These are phyloP conservation scores for Microctenopoma stevenorrisi DNA, from an alignment of 2,797 vertebrate genomes.

Conservation along the genomic window DNA sequence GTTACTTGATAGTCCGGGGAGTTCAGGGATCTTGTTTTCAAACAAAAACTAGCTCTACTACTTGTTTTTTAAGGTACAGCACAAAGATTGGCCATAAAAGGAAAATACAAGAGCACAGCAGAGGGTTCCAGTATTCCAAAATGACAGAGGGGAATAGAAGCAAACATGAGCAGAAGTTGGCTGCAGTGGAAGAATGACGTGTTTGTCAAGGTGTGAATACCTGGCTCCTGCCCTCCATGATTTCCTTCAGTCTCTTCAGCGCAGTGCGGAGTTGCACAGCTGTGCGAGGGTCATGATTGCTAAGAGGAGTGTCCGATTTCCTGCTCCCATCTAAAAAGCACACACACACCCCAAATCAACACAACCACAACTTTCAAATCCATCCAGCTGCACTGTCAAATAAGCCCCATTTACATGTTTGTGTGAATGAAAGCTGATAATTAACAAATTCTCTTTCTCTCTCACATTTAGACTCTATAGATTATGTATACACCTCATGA, in stretches of 20 bases:
- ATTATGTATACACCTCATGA: conserved; percentile 14
- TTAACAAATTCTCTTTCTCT: background rate
- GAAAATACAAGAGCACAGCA: no score
- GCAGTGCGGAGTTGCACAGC: conserved; percentile 97
- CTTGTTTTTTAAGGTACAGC: no score
- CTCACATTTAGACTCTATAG: background rate
- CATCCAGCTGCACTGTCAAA: conserved; percentile 36
- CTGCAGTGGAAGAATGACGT: no score
- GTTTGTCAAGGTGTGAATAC: conserved; percentile 71
- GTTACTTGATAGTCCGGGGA: no score
- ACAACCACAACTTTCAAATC: background rate
- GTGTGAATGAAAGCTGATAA: background rate
- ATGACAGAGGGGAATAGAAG: no score
- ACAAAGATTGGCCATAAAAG: no score
- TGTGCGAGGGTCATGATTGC: conserved; percentile 95
- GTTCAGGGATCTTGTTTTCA: no score
- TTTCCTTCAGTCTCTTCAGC: conserved; percentile 96
- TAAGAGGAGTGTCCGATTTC: conserved; percentile 90
- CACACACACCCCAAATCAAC: background rate
- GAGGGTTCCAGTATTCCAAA: no score
- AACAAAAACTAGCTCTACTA: no score
- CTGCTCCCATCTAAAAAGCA: conserved; percentile 87
- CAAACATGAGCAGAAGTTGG: background rate
- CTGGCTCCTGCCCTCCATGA: conserved; percentile 99
- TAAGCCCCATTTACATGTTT: background rate